Evolutionary conservation across 2,113 vertebrate species (phyloP).

Genomic region (Cyrtonyx montezumae): DNA sequence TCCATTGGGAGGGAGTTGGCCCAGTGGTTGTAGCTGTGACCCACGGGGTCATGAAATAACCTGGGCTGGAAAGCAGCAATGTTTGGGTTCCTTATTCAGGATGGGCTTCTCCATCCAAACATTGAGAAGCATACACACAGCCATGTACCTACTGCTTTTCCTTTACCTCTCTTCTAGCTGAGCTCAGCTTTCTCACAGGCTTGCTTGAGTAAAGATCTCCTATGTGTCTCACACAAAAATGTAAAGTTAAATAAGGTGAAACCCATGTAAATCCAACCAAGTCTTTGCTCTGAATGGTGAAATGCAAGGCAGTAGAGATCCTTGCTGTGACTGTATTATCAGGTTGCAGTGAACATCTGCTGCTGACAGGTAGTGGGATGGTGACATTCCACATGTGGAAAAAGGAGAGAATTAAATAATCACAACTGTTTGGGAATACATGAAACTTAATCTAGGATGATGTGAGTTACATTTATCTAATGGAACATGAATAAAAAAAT

Average conservation of each 20-base stretch:
- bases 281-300: not conserved
- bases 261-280: not conserved
- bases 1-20: not conserved
- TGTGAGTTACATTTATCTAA: not conserved
- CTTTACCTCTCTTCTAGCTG: not conserved
- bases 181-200: not conserved
- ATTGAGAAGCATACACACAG: fast-evolving
- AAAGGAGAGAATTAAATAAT: slow-evolving; percentile 16
- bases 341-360: slow-evolving; percentile 55
- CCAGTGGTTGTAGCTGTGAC: not conserved
- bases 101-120: fast-evolving
- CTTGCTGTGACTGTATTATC: not conserved
- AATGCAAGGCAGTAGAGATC: not conserved
- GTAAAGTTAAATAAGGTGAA: not conserved
- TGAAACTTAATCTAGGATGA: not conserved
- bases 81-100: not conserved
- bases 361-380: not conserved
- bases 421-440: not conserved
- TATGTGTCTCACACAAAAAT: not conserved
- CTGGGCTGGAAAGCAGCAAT: fast-evolving
- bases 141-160: not conserved
- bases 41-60: fast-evolving
- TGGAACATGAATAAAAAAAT: slow-evolving; percentile 33
- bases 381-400: slow-evolving; percentile 8
- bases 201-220: not conserved